Base-by-base conservation (phyloP, 2,797 vertebrate genomes). In the Thunnus albacares region DNA sequence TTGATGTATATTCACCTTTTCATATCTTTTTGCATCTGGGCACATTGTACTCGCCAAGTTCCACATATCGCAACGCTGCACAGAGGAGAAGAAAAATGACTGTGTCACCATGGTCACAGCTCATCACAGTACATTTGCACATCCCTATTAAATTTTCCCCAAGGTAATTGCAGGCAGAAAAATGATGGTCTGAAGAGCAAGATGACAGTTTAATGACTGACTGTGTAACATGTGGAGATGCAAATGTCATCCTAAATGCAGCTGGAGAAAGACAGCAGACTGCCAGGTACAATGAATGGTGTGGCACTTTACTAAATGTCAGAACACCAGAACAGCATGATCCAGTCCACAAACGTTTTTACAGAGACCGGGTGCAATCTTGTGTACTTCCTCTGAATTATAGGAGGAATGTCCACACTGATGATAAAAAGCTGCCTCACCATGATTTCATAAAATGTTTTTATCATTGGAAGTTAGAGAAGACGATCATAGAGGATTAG, bases 131-230 rank as follows among this genome's bases (percentile, higher is more conserved):
- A 58, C 73, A 81, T 81, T 67, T 79, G 14, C 61, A 77, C 64
- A 62, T 78, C 79, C 20, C 59, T 64, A 57, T 80, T 71, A 62
- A 26, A 84, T 62, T 63, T 63, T 77, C 13, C 13, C 41, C 3
- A 45, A 60, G 57, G 56, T 83, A 82, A 85, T 81, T 81, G 67
- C 59, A 33, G 24, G 41, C 45, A 61, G 60, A 79, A 65, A 73
- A 87, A 67, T 43, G 4, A 74, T 30, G 43, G 45, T 24, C 59
- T 67, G 52, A 77, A 66, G 61, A 76, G 30, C 62, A 65, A 70
- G 41, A 77, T 83, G 79, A 86, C 80, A 84, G 83, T 57, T 89
- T 84, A 82, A 88, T 84, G 72, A 83, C 47, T 33, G 59, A 76
- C 53, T 43, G 17, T 2, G 3, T 60, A 26, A 72, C 33, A 71